phyloP scores from a whole-genome alignment of 1,140 invertebrate species.

The Temnothorax curvispinosus region DNA sequence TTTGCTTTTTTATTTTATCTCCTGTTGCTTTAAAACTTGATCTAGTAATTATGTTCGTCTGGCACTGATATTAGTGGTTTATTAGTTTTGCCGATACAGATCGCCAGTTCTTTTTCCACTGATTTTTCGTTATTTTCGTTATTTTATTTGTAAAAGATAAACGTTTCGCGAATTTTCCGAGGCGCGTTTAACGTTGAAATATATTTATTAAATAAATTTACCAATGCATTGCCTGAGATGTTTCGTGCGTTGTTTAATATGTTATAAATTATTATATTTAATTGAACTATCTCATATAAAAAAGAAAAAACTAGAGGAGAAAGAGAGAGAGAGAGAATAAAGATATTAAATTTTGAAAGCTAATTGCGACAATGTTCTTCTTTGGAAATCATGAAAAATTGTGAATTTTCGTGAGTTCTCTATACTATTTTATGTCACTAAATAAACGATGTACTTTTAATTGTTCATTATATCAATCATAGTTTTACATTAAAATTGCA shows the following conservation, averaged over 20 bases:
- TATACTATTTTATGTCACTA: not conserved
- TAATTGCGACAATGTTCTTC: not conserved
- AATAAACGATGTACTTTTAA: not conserved
- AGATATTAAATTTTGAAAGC: not conserved
- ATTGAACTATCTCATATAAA: constrained; percentile 13
- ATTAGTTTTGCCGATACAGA: not conserved
- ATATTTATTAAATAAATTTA: constrained; percentile 33
- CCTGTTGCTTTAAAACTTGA: not conserved
- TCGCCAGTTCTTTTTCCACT: not conserved
- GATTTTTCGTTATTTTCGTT: not conserved
- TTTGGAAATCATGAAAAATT: constrained; percentile 11
- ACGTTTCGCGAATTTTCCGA: not conserved
- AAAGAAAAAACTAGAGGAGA: no score
- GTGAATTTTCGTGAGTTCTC: not conserved
- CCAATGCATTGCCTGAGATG: not conserved
- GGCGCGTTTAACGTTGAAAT: not conserved
- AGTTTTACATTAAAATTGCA: constrained; percentile 12
- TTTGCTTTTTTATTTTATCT: not conserved
- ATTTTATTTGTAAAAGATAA: not conserved
- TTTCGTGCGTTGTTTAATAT: not conserved
- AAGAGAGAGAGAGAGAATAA: not conserved
- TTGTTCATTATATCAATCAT: not conserved
- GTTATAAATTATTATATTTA: constrained; percentile 13
- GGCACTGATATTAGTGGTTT: not conserved
- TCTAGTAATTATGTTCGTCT: not conserved